phyloP scores from a whole-genome alignment of 2,113 vertebrate species.

The Marmota monax region DNA sequence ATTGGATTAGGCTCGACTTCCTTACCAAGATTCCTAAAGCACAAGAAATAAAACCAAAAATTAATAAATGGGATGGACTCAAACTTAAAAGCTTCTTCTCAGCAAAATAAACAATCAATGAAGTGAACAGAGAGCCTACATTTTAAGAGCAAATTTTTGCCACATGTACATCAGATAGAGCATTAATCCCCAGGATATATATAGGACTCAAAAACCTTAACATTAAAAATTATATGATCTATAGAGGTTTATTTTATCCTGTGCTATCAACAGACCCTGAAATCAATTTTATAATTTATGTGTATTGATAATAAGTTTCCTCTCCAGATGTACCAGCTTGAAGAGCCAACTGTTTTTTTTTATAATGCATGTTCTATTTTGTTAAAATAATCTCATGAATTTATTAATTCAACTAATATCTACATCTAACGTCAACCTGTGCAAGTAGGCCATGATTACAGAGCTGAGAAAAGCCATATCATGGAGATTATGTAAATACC shows the following conservation, averaged over 20 bases:
- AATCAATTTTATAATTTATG: conserved; percentile 7
- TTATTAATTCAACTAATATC: background rate
- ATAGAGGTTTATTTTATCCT: background rate
- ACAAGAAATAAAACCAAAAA: too few relatives aligned
- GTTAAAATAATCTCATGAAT: conserved; percentile 25
- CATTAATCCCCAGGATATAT: too few relatives aligned
- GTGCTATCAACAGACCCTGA: background rate
- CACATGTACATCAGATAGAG: too few relatives aligned
- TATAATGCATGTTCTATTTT: conserved; percentile 20
- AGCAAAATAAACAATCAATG: too few relatives aligned
- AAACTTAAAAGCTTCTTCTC: too few relatives aligned
- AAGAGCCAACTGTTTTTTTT: background rate
- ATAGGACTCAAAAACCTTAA: too few relatives aligned
- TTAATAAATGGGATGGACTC: too few relatives aligned
- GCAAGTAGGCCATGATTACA: background rate
- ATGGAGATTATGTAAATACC: background rate
- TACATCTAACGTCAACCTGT: background rate
- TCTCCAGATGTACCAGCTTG: background rate
- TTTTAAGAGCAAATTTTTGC: too few relatives aligned
- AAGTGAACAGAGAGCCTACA: too few relatives aligned
- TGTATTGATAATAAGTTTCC: background rate
- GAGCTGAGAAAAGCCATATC: background rate
- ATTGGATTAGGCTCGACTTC: too few relatives aligned
- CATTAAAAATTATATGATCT: background rate
- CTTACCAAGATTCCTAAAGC: too few relatives aligned